Evolutionary conservation across 2,888 invertebrate species (phyloP).

Genomic region (Zonitis immaculata): DNA sequence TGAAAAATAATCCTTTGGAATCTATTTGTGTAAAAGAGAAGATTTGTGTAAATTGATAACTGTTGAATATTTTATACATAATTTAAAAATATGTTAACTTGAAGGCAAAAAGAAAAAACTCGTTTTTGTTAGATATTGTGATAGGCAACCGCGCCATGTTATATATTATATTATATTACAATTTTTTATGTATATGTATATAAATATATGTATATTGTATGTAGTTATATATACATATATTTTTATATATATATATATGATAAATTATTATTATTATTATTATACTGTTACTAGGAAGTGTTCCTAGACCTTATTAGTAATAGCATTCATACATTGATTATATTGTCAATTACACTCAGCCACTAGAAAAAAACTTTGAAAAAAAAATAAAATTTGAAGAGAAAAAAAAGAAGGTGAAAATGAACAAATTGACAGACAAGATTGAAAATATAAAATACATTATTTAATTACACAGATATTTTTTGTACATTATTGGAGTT

Average conservation of each 20-base stretch:
- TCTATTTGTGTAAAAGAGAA: constrained; percentile 1
- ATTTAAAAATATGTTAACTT: constrained; percentile 50
- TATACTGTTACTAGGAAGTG: constrained; percentile 47
- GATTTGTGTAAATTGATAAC: constrained; percentile 36
- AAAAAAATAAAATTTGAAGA: no score
- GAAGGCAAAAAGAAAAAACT: constrained; percentile 38
- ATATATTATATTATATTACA: constrained; percentile 1
- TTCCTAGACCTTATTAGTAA: constrained; percentile 47
- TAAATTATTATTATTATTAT: constrained; percentile 1
- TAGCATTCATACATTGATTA: constrained; percentile 49
- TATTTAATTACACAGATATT: constrained; percentile 63
- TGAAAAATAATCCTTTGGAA: constrained; percentile 19
- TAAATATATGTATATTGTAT: no score
- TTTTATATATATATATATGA: no score
- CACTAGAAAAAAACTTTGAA: constrained; percentile 33
- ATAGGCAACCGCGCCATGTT: constrained; percentile 50
- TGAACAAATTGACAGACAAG: constrained; percentile 58
- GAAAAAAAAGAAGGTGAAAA: constrained; percentile 26
- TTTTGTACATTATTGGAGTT: constrained; percentile 70
- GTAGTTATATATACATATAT: no score
- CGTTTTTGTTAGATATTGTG: constrained; percentile 51
- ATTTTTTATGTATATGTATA: no score
- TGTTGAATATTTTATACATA: constrained; percentile 53
- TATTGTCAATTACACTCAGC: constrained; percentile 51
- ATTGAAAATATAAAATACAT: constrained; percentile 43